Evolutionary conservation across 2,888 invertebrate species (phyloP), one percentile per base, ranked within the genome.

Genomic region (Cremastinae sp.): DNA sequence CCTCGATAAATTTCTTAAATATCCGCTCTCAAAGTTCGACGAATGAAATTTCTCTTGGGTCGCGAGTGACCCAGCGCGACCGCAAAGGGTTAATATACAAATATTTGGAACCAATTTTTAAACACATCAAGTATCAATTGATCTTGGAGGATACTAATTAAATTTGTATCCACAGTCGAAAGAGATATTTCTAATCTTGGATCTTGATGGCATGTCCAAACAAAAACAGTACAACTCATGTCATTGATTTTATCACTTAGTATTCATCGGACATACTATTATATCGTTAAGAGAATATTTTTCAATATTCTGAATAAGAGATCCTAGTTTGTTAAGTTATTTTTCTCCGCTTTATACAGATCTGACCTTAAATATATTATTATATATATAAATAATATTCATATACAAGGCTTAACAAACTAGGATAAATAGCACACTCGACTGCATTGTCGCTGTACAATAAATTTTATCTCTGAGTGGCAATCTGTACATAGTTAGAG

Each of bases 401-500:
- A 41, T 12, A 41, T 41, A 41, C 12, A 41, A 9, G 2, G 41
- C 12, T 10, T 34, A 38, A 20, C 12, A 0, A 36, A 36, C 16
- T 62, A 61, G n/a, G 16, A 61, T 34, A 61, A 45, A 69, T 51
- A 28, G 49, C 43, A 51, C 58, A 56, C 62, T 76, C 72, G 58
- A 72, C 43, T 62, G 53, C 61, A 41, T 70, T 61, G 53, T 70
- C 70, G 53, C 61, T 61, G 72, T 75, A 76, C 72, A 64, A 72
- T 59, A 66, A 56, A 36, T 9, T 72, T 68, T 20, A 54, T 65
- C 66, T 54, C 54, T 38, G 58, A 56, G 72, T 68, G 64, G 72
- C 75, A 58, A 59, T 51, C 56, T 76, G 75, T 76, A 76, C 66
- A 76, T 76, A 76, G 71, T 75, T 66, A 72, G 62, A 61, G 68